These are phyloP conservation scores for Luffia ferchaultella DNA, from an alignment of 2,888 invertebrate species.

Conservation along the genomic window DNA sequence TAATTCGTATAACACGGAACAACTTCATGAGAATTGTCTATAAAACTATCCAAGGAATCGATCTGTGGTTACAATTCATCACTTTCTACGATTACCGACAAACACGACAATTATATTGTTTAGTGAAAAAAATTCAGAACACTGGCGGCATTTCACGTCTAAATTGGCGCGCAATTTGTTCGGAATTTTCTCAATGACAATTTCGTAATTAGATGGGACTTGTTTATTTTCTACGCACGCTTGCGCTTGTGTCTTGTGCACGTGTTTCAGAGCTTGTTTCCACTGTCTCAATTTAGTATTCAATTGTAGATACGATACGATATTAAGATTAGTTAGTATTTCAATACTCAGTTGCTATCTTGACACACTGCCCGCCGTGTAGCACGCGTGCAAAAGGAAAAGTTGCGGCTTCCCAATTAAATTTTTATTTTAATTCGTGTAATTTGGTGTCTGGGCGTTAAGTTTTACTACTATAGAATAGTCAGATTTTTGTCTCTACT, in stretches of 20 bases:
- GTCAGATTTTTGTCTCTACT: too few relatives aligned
- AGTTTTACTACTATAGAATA: too few relatives aligned
- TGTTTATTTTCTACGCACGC: conserved; percentile 27
- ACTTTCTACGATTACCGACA: neutral
- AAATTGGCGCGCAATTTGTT: conserved; percentile 43
- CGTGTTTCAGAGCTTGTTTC: neutral
- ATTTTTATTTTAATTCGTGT: too few relatives aligned
- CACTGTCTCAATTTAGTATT: neutral
- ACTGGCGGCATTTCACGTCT: conserved; percentile 36
- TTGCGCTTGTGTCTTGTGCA: neutral
- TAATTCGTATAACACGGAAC: too few relatives aligned
- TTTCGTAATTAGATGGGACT: conserved; percentile 40
- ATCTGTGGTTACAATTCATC: too few relatives aligned
- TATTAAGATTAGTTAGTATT: neutral
- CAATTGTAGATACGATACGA: neutral
- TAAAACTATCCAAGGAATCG: too few relatives aligned
- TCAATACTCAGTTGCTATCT: neutral
- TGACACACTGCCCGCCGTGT: neutral
- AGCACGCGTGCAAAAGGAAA: too few relatives aligned
- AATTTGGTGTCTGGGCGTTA: too few relatives aligned
- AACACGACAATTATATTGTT: neutral
- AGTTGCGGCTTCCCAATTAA: too few relatives aligned
- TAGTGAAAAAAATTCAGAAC: neutral
- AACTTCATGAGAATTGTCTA: too few relatives aligned
- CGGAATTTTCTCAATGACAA: conserved; percentile 34